Evolutionary conservation across 2,797 vertebrate species (phyloP).

Genomic region (Aphelocoma californica): DNA sequence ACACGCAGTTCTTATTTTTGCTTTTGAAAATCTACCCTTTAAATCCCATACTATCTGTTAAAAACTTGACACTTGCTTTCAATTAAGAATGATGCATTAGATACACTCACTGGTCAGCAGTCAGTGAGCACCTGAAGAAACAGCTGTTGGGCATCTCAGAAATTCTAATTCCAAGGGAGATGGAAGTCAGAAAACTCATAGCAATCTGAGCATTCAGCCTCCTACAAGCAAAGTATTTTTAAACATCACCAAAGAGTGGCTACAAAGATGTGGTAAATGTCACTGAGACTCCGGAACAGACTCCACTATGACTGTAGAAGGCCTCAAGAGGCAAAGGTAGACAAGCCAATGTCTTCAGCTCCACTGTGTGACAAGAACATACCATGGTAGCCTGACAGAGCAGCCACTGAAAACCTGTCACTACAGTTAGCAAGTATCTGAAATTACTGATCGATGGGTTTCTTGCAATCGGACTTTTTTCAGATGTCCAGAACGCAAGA

Average conservation of each 20-base stretch:
- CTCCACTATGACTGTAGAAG: background rate
- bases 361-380: background rate
- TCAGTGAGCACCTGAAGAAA: constrained; percentile 1
- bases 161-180: background rate
- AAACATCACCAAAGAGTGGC: background rate
- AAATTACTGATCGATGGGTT: background rate
- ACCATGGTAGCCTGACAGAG: background rate
- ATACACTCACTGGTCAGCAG: background rate
- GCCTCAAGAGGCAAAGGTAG: background rate
- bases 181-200: background rate
- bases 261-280: background rate
- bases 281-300: background rate
- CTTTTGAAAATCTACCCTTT: background rate
- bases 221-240: background rate
- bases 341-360: background rate
- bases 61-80: constrained; percentile 7
- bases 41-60: background rate
- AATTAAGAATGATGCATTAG: background rate
- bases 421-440: background rate
- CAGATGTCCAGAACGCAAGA: background rate
- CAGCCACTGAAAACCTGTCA: background rate
- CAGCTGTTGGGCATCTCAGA: background rate
- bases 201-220: background rate
- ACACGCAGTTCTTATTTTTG: background rate
- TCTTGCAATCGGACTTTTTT: background rate